Conservation (phyloP, 1,140 invertebrate genomes). For the Dendroctonus valens region DNA sequence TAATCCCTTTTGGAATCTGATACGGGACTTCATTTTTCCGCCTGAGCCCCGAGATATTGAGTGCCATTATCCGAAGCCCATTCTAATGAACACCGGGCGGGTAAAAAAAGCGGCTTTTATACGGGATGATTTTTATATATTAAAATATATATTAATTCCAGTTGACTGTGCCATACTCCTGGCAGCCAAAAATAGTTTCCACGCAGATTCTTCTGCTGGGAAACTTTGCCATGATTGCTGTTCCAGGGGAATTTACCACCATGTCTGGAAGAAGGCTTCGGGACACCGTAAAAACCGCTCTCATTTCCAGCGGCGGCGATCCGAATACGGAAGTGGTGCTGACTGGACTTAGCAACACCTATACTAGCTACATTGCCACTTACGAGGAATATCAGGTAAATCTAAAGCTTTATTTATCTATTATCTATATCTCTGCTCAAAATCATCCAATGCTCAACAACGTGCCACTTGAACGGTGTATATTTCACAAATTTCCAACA, state of each 20-base stretch:
- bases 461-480: too few species aligned
- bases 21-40: slow-evolving; percentile 71
- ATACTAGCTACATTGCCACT: slow-evolving; percentile 86
- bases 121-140: too few species aligned
- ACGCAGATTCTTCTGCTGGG: slow-evolving; percentile 78
- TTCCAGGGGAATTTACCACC: slow-evolving; percentile 93
- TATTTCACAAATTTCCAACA: too few species aligned
- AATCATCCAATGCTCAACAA: too few species aligned
- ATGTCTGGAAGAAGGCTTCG: slow-evolving; percentile 87
- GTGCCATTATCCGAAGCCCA: slow-evolving; percentile 81
- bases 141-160: too few species aligned
- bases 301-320: slow-evolving; percentile 52
- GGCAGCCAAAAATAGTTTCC: slow-evolving; percentile 86
- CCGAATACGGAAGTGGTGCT: slow-evolving; percentile 59
- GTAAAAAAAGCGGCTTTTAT: slow-evolving; percentile 54
- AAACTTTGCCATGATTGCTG: slow-evolving; percentile 71
- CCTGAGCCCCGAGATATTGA: slow-evolving; percentile 65
- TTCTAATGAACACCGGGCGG: slow-evolving; percentile 85
- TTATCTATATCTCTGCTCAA: too few species aligned
- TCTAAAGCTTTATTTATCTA: too few species aligned
- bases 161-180: slow-evolving; percentile 82
- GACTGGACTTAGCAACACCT: slow-evolving; percentile 84
- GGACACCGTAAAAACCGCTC: slow-evolving; percentile 59
- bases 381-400: slow-evolving; percentile 92
- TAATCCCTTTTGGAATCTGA: slow-evolving; percentile 76